Conservation (phyloP, 2,888 invertebrate species). For the Dicyrtomina minuta region DNA sequence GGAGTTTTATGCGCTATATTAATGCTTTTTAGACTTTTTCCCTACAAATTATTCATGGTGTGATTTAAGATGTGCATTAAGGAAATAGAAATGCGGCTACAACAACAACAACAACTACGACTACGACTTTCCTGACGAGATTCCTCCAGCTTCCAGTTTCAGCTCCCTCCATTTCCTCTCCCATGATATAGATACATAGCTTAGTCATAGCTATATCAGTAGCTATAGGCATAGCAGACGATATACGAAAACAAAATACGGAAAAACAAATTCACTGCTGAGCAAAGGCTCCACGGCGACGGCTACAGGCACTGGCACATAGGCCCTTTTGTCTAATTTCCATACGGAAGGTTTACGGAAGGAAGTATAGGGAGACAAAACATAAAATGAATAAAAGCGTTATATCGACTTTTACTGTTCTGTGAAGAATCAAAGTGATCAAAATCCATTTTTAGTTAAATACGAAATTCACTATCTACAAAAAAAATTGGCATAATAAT, state of each 20-base stretch:
- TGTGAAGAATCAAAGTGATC: no score
- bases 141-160: not conserved
- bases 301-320: no score
- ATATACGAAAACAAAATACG: not conserved
- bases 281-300: no score
- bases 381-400: no score
- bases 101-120: conserved; percentile 12
- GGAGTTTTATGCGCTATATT: conserved; percentile 52
- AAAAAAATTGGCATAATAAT: no score
- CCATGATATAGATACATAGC: not conserved
- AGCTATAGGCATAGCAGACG: not conserved
- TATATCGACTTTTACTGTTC: no score
- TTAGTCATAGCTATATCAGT: not conserved
- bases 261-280: no score
- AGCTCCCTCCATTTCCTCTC: conserved; percentile 13
- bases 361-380: no score
- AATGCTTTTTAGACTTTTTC: conserved; percentile 53
- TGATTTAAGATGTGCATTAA: conserved; percentile 54
- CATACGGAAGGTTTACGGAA: no score
- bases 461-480: no score
- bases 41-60: conserved; percentile 54
- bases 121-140: not conserved
- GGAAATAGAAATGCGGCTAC: conserved; percentile 36
- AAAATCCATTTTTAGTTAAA: no score
- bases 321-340: no score